Conservation (phyloP, 1,140 invertebrate genomes). For the Kradibia gibbosae region DNA sequence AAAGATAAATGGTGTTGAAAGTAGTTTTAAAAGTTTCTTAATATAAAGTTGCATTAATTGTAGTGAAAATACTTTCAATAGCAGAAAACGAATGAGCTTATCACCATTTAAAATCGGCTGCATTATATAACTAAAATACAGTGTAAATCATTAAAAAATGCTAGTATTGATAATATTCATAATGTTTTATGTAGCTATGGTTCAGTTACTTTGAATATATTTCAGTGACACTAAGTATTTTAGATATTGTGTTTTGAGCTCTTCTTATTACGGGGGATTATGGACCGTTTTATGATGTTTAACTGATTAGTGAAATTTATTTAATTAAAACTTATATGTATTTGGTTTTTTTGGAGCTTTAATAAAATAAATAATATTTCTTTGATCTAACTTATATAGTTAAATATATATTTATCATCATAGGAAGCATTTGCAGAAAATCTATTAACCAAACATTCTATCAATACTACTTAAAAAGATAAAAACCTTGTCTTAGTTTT, state of each 20-base stretch:
- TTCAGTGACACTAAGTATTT: not conserved
- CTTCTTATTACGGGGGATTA: too few relatives aligned
- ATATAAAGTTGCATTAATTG: not conserved
- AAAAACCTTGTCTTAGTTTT: too few relatives aligned
- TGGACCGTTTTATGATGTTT: not conserved
- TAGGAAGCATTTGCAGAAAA: too few relatives aligned
- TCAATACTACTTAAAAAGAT: too few relatives aligned
- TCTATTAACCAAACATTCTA: too few relatives aligned
- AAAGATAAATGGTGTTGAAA: not conserved
- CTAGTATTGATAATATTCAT: too few relatives aligned
- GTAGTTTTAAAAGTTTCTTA: not conserved
- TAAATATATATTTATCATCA: too few relatives aligned
- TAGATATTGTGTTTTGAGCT: too few relatives aligned
- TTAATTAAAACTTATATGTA: conserved; percentile 4
- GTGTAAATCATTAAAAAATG: not conserved
- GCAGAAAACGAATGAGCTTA: not conserved
- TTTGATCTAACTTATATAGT: too few relatives aligned
- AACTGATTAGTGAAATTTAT: not conserved
- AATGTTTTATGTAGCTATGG: too few relatives aligned
- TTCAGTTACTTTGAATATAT: too few relatives aligned
- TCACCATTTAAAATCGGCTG: not conserved
- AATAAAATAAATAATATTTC: conserved; percentile 3
- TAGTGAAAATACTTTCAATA: not conserved
- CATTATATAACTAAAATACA: not conserved
- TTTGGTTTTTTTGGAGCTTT: not conserved